Conservation (phyloP, 2,797 vertebrate species). For the Notolepis coatsorum region DNA sequence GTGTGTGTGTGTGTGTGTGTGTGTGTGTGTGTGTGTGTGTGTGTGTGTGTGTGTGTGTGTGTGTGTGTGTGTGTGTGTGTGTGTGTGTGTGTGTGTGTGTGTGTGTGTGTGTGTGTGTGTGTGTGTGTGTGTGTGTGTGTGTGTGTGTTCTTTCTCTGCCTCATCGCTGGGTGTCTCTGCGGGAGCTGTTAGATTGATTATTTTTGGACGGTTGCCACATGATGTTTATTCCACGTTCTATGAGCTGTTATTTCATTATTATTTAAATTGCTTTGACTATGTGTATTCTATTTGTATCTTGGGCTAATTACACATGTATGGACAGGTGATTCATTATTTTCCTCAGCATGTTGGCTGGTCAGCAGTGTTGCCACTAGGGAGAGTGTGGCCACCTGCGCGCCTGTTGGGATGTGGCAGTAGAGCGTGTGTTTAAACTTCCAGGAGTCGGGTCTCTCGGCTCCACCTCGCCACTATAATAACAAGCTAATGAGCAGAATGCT, state of each 20-base stretch:
- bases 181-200: background rate
- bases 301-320: no score
- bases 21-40: slow-evolving; percentile 2
- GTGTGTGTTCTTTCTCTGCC: slow-evolving; percentile 4
- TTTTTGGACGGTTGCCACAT: background rate
- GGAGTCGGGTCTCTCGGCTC: slow-evolving; percentile 15
- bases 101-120: slow-evolving; percentile 3
- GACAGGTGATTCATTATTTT: background rate
- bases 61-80: background rate
- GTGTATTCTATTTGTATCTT: no score
- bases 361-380: background rate
- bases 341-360: background rate
- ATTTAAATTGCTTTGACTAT: background rate
- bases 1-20: slow-evolving; percentile 9
- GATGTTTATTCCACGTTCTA: background rate
- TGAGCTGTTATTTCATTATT: background rate
- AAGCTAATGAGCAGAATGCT: slow-evolving; percentile 6
- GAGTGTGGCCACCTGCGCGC: background rate
- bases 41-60: slow-evolving; percentile 22
- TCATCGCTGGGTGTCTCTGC: background rate
- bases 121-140: slow-evolving; percentile 6
- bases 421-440: slow-evolving; percentile 67
- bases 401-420: slow-evolving; percentile 36
- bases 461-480: slow-evolving; percentile 27
- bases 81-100: slow-evolving; percentile 25